A percentile compares a stretch with the other conserved stretches of the same genome.
Conservation (phyloP, 2,113 vertebrate genomes). For the Ahaetulla prasina region DNA sequence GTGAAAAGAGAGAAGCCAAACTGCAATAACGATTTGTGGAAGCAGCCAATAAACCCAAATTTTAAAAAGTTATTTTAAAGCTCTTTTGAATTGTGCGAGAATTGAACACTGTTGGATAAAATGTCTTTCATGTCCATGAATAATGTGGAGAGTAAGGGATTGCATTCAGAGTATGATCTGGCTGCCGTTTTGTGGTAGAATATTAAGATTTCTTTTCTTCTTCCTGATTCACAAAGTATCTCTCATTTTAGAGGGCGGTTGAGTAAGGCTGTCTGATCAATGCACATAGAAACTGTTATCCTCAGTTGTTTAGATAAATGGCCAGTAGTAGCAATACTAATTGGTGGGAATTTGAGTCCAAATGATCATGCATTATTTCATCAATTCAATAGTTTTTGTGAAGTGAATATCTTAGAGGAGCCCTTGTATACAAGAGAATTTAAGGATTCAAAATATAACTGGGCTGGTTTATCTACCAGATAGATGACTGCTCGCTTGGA, state of each 20-base stretch:
- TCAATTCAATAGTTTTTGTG: not conserved
- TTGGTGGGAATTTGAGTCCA: not conserved
- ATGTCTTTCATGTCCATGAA: not conserved
- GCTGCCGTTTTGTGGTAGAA: not conserved
- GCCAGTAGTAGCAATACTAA: not conserved
- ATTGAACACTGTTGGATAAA: not conserved
- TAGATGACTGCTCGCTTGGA: too few relatives aligned
- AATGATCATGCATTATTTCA: not conserved
- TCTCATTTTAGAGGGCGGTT: not conserved
- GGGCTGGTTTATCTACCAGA: not conserved
- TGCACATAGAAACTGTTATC: not conserved
- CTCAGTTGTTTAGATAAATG: not conserved
- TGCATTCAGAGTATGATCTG: not conserved
- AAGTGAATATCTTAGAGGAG: not conserved
- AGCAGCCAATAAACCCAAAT: not conserved
- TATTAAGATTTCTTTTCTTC: not conserved
- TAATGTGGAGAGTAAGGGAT: not conserved
- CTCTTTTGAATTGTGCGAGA: not conserved
- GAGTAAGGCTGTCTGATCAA: not conserved
- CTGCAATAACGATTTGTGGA: not conserved
- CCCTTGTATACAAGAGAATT: not conserved
- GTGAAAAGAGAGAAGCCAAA: not conserved
- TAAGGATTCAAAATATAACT: not conserved
- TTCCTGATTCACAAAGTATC: not conserved
- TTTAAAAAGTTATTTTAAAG: not conserved